Evolutionary conservation across 2,888 invertebrate species (phyloP).

Genomic region (Alentia gelatinosa): DNA sequence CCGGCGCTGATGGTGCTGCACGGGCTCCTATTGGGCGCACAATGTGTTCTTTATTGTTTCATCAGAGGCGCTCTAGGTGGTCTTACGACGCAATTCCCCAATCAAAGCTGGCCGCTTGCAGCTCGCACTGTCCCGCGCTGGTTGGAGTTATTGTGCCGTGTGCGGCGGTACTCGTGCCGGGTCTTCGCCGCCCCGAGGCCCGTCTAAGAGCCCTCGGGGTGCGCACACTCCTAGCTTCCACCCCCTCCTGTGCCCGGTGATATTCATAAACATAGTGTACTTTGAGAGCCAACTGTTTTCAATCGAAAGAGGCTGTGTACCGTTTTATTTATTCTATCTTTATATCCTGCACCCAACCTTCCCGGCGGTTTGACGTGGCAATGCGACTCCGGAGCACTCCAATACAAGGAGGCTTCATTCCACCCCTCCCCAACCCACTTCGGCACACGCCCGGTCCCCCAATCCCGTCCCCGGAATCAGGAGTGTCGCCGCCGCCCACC

Average conservation of each 20-base stretch:
- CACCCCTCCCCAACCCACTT: background rate
- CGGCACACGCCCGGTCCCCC: background rate
- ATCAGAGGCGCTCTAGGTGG: background rate
- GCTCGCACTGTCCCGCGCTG: too few relatives aligned
- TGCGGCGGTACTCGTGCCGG: too few relatives aligned
- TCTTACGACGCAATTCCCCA: slow-evolving; percentile 12
- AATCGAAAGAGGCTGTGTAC: background rate
- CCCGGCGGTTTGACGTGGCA: background rate
- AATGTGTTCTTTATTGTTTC: slow-evolving; percentile 36
- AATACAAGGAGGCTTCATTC: background rate
- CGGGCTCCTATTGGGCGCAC: background rate
- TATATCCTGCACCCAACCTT: too few relatives aligned
- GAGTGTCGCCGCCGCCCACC: background rate
- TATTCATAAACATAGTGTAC: background rate
- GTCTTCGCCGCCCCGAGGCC: background rate
- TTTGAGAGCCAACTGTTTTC: background rate
- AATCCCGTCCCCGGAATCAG: background rate
- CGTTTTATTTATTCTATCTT: too few relatives aligned
- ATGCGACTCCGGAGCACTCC: background rate
- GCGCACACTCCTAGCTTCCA: background rate
- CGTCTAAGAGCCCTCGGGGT: background rate
- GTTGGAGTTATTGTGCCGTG: too few relatives aligned
- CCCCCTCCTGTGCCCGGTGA: background rate
- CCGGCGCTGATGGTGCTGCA: background rate
- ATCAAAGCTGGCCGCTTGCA: slow-evolving; percentile 1